Percentiles rank a stretch among this genome's conserved stretches.
These are phyloP conservation scores for Odiellus spinosus DNA, from an alignment of 2,888 invertebrate species.

Conservation along the genomic window DNA sequence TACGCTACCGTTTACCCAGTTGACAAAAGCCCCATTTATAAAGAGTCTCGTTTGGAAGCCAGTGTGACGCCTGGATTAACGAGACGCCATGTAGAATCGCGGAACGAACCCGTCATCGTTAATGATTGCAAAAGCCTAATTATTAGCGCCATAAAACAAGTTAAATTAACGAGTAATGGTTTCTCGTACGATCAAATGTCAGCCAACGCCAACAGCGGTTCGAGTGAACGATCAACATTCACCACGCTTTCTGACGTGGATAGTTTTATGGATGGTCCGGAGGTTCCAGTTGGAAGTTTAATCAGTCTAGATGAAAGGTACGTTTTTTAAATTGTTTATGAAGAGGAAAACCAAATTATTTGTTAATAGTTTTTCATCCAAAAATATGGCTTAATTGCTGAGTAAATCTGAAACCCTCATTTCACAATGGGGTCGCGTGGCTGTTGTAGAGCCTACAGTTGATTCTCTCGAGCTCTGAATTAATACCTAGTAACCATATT, in stretches of 20 bases:
- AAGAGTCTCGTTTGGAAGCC: no score
- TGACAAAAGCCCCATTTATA: no score
- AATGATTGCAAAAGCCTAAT: neutral
- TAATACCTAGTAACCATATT: no score
- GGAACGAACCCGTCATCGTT: neutral
- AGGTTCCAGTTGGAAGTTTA: constrained; percentile 4
- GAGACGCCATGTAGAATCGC: neutral
- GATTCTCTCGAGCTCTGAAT: no score
- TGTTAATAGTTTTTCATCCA: no score
- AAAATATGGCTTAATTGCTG: no score
- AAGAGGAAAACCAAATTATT: neutral
- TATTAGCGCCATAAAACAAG: neutral
- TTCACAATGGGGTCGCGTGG: no score
- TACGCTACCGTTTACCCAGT: constrained; percentile 38
- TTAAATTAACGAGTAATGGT: neutral
- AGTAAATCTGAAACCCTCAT: no score
- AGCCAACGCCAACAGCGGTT: constrained; percentile 7
- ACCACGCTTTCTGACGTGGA: constrained; percentile 10
- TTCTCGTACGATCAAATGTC: constrained; percentile 10
- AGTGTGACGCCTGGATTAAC: neutral
- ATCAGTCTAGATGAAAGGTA: constrained; percentile 7
- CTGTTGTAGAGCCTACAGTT: no score
- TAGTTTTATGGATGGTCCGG: constrained; percentile 1
- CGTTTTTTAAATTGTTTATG: neutral
- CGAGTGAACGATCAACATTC: constrained; percentile 11